Conservation (phyloP, 35 echinoderm and acorn worm species). For the Ophiothrix spiculata region DNA sequence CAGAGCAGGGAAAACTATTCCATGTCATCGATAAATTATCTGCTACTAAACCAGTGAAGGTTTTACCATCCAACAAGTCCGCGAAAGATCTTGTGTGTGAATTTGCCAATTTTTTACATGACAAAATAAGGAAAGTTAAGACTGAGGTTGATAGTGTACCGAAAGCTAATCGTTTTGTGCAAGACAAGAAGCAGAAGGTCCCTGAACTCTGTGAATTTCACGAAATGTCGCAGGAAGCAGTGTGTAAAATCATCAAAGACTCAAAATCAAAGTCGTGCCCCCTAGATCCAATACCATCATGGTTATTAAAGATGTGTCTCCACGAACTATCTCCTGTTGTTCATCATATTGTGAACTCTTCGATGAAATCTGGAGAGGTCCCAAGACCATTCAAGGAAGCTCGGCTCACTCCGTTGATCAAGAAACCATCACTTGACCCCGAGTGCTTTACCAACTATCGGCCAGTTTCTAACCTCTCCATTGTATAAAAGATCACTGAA, state of each 20-base stretch:
- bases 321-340: slow-evolving; percentile 17
- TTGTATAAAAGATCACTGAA: slow-evolving; percentile 37
- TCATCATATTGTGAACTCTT: slow-evolving; percentile 16
- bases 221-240: background rate
- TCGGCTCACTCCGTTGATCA: slow-evolving; percentile 21
- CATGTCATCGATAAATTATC: too few relatives aligned
- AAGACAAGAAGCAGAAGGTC: background rate
- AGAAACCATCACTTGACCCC: slow-evolving; percentile 32
- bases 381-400: slow-evolving; percentile 18
- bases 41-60: too few relatives aligned
- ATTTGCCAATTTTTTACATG: too few relatives aligned
- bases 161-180: background rate
- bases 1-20: too few relatives aligned
- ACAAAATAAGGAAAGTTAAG: background rate
- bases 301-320: slow-evolving; percentile 19
- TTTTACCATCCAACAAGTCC: too few relatives aligned
- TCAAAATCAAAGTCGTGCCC: slow-evolving; percentile 27
- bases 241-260: slow-evolving; percentile 24
- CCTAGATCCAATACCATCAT: slow-evolving; percentile 28
- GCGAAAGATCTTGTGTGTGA: too few relatives aligned
- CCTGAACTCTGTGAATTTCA: background rate
- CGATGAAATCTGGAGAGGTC: slow-evolving; percentile 20
- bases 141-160: background rate
- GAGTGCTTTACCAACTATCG: slow-evolving; percentile 32
- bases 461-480: slow-evolving; percentile 43